Conservation (phyloP, 2,113 vertebrate genomes). For the Pseudorhombus dupliciocellatus region DNA sequence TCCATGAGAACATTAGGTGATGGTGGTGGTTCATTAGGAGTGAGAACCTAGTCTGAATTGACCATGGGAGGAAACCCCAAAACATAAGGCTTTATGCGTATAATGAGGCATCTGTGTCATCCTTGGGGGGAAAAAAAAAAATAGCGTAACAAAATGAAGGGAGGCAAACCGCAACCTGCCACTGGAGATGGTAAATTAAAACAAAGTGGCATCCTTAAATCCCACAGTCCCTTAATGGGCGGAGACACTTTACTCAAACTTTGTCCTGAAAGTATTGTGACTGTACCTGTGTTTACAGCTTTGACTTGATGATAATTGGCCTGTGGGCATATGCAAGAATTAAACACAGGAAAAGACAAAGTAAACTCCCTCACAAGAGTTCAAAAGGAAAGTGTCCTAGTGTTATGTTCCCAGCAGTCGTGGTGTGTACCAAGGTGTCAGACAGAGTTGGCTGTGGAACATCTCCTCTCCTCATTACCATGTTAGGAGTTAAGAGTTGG, state of each 20-base stretch:
- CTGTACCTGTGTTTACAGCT: not conserved
- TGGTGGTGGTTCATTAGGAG: constrained; percentile 40
- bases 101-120: constrained; percentile 45
- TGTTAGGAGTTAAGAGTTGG: constrained; percentile 15
- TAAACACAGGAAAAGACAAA: not conserved
- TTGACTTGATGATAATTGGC: constrained; percentile 1
- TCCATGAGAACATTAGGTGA: not conserved
- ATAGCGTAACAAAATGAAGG: constrained; percentile 5
- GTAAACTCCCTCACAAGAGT: not conserved
- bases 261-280: not conserved
- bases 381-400: not conserved
- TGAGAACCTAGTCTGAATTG: constrained; percentile 11
- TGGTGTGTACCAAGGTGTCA: constrained; percentile 11
- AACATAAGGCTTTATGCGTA: constrained; percentile 18
- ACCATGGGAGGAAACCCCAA: constrained; percentile 5
- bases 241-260: not conserved
- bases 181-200: constrained; percentile 5
- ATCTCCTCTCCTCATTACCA: constrained; percentile 14
- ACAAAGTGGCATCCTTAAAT: not conserved
- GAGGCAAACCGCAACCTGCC: constrained; percentile 11
- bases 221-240: not conserved
- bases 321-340: not conserved
- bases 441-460: constrained; percentile 2
- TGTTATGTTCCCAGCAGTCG: constrained; percentile 5
- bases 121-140: constrained; percentile 9